These are phyloP conservation scores for Corticium candelabrum DNA, from an alignment of 37 sponge, comb jelly and placozoan species.

Conservation along the genomic window DNA sequence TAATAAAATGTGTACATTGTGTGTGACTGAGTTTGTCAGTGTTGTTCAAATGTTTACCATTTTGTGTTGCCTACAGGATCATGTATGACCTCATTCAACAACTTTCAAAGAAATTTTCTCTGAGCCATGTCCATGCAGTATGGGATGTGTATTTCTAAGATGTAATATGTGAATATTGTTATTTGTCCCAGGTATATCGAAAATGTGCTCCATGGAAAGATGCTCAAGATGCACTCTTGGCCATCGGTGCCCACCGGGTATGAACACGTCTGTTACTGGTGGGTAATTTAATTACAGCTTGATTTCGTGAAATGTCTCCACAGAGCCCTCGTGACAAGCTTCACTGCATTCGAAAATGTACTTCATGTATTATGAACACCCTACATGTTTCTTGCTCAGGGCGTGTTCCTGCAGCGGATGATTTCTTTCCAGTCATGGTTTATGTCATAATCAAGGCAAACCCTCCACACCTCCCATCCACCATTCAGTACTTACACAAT, in stretches of 20 bases:
- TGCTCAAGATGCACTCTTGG: slow-evolving; percentile 45
- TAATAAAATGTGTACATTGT: no score
- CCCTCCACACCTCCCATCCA: slow-evolving; percentile 80
- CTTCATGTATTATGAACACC: slow-evolving; percentile 51
- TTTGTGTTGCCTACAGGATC: no score
- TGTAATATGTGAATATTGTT: no score
- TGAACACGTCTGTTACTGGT: background rate
- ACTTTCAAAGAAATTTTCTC: no score
- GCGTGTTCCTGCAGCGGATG: slow-evolving; percentile 78
- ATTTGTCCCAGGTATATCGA: background rate
- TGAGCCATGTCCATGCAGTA: no score
- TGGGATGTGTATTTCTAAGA: no score
- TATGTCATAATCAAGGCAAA: slow-evolving; percentile 77
- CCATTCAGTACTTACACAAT: slow-evolving; percentile 62
- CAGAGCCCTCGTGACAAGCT: slow-evolving; percentile 76
- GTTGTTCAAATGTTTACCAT: no score
- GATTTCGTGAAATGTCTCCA: no score
- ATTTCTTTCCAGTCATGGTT: slow-evolving; percentile 77
- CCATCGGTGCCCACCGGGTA: slow-evolving; percentile 45
- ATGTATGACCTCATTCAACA: no score
- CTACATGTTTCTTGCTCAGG: slow-evolving; percentile 52
- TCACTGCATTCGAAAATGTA: slow-evolving; percentile 53
- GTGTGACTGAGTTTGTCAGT: no score
- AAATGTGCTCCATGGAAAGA: slow-evolving; percentile 57
- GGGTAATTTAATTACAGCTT: no score